Conservation (phyloP, 2,113 vertebrate species). For the Hemichromis elongatus region DNA sequence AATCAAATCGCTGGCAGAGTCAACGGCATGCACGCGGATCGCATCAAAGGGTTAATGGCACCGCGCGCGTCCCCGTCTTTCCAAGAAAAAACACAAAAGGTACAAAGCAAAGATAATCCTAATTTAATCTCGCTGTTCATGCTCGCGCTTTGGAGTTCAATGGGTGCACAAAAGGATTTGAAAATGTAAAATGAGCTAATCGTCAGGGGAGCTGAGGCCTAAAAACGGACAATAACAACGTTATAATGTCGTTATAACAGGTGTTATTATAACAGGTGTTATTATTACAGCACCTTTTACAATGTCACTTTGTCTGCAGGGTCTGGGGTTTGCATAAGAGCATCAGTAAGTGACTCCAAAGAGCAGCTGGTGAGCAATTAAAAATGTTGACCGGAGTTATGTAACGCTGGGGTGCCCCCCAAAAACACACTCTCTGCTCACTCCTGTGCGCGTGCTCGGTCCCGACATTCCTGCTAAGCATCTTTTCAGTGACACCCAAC, state of each 20-base stretch:
- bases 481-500: neutral
- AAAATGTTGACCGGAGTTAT: conserved; percentile 46
- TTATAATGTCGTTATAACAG: neutral
- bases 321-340: conserved; percentile 24
- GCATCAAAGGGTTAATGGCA: conserved; percentile 70
- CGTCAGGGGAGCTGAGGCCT: neutral
- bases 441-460: neutral
- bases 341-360: conserved; percentile 17
- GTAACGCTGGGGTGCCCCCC: conserved; percentile 16
- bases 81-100: conserved; percentile 6
- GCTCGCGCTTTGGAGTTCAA: neutral
- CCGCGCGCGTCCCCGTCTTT: neutral
- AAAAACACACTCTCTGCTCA: neutral
- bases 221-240: neutral
- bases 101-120: conserved; percentile 24
- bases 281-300: neutral
- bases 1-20: conserved; percentile 78
- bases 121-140: conserved; percentile 35
- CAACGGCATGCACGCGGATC: conserved; percentile 59
- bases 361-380: conserved; percentile 45
- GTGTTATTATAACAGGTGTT: neutral
- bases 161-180: neutral
- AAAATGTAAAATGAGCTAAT: neutral
- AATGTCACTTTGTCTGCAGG: conserved; percentile 1
- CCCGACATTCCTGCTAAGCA: neutral